Percentiles rank a stretch among this genome's conserved stretches.
Conservation (phyloP, 2,888 invertebrate genomes). For the Theretra japonica region DNA sequence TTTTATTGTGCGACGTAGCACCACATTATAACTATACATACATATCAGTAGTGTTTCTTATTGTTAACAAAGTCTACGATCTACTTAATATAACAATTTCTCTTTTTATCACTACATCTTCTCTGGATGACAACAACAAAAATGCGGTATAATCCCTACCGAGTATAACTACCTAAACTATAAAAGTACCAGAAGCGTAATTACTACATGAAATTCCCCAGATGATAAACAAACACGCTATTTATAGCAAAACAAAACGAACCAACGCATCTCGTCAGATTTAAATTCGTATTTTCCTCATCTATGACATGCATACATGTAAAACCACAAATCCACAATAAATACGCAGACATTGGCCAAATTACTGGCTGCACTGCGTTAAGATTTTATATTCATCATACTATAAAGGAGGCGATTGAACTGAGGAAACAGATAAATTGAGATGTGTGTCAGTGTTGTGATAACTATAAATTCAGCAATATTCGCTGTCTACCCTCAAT, state of each 20-base stretch:
- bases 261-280: not conserved
- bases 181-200: not conserved
- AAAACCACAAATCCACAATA: not conserved
- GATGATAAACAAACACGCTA: constrained; percentile 29
- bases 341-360: not conserved
- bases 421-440: too few relatives aligned
- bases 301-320: not conserved
- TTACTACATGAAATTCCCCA: constrained; percentile 3
- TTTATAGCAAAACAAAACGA: constrained; percentile 9
- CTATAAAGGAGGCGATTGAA: too few relatives aligned
- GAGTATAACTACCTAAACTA: not conserved
- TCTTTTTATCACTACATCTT: too few relatives aligned
- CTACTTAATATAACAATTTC: too few relatives aligned
- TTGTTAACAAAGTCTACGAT: too few relatives aligned
- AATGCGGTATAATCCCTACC: not conserved
- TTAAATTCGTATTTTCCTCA: not conserved
- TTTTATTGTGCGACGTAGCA: too few relatives aligned
- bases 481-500: not conserved
- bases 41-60: too few relatives aligned
- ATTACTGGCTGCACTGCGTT: not conserved
- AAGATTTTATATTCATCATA: not conserved
- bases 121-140: too few relatives aligned
- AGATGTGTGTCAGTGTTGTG: not conserved
- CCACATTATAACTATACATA: too few relatives aligned
- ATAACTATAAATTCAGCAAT: not conserved